Conservation (phyloP, 1,140 invertebrate genomes). For the Pteromalus puparum region DNA sequence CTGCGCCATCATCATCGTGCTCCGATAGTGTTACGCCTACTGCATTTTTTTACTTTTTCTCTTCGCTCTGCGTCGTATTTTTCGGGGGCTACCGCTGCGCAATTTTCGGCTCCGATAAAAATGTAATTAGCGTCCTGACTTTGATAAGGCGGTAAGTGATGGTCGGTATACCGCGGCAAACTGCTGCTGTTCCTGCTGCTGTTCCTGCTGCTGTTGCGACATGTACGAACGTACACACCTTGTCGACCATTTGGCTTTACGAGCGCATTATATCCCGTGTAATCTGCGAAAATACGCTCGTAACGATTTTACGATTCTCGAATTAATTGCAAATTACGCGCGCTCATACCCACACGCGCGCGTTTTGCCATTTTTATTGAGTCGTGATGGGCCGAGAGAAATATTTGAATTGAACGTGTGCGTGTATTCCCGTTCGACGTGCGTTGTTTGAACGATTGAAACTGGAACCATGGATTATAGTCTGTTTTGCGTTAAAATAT, state of each 20-base stretch:
- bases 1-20: neutral
- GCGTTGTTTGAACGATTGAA: neutral
- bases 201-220: slow-evolving; percentile 30
- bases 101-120: slow-evolving; percentile 72
- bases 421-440: neutral
- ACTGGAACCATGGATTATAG: neutral
- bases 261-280: slow-evolving; percentile 49
- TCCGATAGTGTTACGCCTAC: neutral
- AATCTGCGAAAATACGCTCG: slow-evolving; percentile 48
- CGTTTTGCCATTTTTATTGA: slow-evolving; percentile 3
- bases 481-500: neutral
- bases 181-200: neutral
- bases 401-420: too few relatives aligned
- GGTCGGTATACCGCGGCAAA: slow-evolving; percentile 11
- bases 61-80: neutral
- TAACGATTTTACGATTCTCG: slow-evolving; percentile 47
- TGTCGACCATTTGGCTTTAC: slow-evolving; percentile 53
- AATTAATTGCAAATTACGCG: slow-evolving; percentile 42
- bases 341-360: neutral
- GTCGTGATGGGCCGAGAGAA: neutral
- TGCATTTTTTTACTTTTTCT: neutral
- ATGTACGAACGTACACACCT: slow-evolving; percentile 30
- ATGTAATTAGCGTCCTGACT: slow-evolving; percentile 67
- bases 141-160: slow-evolving; percentile 66
- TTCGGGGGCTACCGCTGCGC: slow-evolving; percentile 64